These are phyloP conservation scores for Epinotia ramella DNA, from an alignment of 2,888 invertebrate genomes.

Conservation along the genomic window DNA sequence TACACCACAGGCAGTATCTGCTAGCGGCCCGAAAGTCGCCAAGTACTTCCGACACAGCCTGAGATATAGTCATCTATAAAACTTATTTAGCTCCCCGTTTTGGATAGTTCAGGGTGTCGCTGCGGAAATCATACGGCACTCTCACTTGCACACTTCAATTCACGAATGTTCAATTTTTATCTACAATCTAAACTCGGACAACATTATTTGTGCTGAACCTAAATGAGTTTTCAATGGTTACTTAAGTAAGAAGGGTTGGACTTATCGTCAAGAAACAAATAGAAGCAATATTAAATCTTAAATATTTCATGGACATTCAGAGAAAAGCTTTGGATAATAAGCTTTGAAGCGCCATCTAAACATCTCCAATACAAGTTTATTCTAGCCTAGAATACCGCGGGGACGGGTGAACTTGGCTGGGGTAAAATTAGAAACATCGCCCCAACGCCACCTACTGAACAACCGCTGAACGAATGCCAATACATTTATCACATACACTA, in stretches of 20 bases:
- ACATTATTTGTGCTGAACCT: neutral
- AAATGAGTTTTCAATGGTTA: neutral
- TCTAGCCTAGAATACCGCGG: neutral
- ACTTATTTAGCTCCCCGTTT: no score
- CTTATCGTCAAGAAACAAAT: neutral
- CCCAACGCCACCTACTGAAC: conserved; percentile 22
- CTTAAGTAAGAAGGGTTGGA: neutral
- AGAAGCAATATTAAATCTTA: no score
- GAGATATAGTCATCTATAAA: no score
- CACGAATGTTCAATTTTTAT: no score
- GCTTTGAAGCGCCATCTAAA: conserved; percentile 14
- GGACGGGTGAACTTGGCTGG: neutral
- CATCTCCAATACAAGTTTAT: neutral
- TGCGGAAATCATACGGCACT: no score
- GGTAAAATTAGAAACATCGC: conserved; percentile 24
- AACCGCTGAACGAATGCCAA: neutral
- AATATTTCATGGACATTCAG: no score
- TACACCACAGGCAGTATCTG: neutral
- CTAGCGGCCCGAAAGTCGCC: neutral
- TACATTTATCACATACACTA: neutral
- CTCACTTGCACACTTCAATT: no score
- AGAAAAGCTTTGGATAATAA: neutral
- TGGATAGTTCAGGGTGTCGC: no score
- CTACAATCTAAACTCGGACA: no score
- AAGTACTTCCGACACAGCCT: neutral